Evolutionary conservation across 35 echinoderm and acorn worm genomes (phyloP).

Genomic region (Anneissia japonica): DNA sequence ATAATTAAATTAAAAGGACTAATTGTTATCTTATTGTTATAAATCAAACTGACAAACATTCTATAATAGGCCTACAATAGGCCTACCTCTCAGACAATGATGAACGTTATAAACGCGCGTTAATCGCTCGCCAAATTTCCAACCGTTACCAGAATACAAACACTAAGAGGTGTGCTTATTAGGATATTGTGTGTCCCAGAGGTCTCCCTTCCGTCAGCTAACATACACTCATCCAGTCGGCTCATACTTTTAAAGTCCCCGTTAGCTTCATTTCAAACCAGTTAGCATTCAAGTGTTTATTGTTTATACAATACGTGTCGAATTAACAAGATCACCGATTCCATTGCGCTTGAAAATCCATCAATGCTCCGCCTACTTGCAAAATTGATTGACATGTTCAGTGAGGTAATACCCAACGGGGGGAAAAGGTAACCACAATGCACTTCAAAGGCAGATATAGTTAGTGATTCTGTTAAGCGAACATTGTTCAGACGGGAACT

Average conservation of each 20-base stretch:
- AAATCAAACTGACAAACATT: not conserved
- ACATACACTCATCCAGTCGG: not conserved
- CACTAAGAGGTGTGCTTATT: not conserved
- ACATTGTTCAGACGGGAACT: not conserved
- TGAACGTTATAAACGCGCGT: not conserved
- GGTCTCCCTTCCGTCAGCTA: not conserved
- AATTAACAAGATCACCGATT: not conserved
- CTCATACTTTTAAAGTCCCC: not conserved
- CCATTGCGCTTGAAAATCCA: not conserved
- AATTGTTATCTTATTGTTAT: not conserved
- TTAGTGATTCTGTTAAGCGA: not conserved
- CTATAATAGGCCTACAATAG: not conserved
- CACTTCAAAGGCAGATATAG: not conserved
- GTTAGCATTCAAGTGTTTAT: not conserved
- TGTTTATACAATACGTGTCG: slow-evolving; percentile 1
- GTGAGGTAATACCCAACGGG: not conserved
- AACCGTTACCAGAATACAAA: not conserved
- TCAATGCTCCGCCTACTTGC: not conserved
- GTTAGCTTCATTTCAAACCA: not conserved
- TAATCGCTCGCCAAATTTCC: not conserved
- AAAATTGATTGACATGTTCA: not conserved
- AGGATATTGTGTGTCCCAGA: not conserved
- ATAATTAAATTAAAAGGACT: not conserved
- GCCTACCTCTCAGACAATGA: not conserved
- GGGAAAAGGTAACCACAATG: not conserved